A percentile compares a stretch with the other conserved stretches of the same genome.
Evolutionary conservation across 2,797 vertebrate genomes (phyloP).

Genomic region (Mycteria americana): DNA sequence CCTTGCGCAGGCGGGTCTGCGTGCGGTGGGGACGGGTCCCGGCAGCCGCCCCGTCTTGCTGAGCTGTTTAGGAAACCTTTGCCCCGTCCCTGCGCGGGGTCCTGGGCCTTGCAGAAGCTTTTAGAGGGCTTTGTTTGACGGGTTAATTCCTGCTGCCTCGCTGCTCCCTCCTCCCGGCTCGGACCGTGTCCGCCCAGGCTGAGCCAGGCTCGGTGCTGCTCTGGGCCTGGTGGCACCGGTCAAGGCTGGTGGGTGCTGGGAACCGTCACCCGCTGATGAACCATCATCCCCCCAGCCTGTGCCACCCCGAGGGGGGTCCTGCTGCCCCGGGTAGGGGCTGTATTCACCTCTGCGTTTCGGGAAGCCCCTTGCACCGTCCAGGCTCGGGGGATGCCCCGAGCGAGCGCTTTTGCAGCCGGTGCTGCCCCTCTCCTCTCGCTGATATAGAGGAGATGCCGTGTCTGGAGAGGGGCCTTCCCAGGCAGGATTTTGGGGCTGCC

Average conservation of each 20-base stretch:
- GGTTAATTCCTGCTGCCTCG: not conserved
- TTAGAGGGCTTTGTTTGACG: not conserved
- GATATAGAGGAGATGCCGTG: fast-evolving
- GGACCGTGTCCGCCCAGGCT: fast-evolving
- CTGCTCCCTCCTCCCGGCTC: not conserved
- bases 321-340: fast-evolving
- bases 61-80: not conserved
- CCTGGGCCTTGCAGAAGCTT: not conserved
- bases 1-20: not conserved
- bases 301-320: fast-evolving
- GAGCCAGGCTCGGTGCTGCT: not conserved
- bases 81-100: fast-evolving
- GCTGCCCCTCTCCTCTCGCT: not conserved
- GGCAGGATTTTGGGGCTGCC: not conserved
- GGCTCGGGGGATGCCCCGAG: not conserved
- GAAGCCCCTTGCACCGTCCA: not conserved
- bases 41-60: fast-evolving
- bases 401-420: fast-evolving
- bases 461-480: fast-evolving
- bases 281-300: not conserved
- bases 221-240: not conserved
- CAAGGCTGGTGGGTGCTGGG: not conserved
- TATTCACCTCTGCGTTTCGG: fast-evolving
- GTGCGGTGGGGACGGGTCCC: not conserved
- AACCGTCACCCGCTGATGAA: fast-evolving